These are phyloP conservation scores for Phlogophora meticulosa DNA, from an alignment of 2,888 invertebrate genomes.

Conservation along the genomic window DNA sequence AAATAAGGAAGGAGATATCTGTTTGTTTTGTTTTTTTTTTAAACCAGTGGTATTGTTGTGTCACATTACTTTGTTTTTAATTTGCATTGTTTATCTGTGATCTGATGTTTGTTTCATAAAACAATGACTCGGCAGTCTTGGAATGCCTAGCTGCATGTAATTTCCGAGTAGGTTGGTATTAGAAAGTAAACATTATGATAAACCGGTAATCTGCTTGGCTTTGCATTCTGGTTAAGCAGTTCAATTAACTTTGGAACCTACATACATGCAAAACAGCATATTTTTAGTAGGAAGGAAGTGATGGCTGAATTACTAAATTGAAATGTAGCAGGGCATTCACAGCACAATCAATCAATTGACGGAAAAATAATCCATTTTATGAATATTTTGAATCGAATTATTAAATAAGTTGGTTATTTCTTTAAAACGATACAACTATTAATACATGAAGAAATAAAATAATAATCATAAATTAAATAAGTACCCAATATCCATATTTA, in stretches of 20 bases:
- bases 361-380: neutral
- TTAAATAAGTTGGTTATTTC: no score
- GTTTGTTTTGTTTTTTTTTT: neutral
- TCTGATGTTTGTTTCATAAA: slow-evolving; percentile 4
- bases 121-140: neutral
- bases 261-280: neutral
- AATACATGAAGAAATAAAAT: no score
- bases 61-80: neutral
- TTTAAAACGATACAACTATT: no score
- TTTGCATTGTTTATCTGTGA: slow-evolving; percentile 24
- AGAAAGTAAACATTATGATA: slow-evolving; percentile 18
- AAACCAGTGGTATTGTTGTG: slow-evolving; percentile 3
- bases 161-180: slow-evolving; percentile 2
- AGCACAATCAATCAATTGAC: neutral
- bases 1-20: slow-evolving; percentile 8
- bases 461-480: no score
- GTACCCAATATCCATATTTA: no score
- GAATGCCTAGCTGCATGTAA: neutral
- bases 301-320: slow-evolving; percentile 4
- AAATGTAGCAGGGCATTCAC: neutral
- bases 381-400: neutral
- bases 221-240: neutral
- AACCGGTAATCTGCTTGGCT: neutral
- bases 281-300: neutral
- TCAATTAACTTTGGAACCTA: neutral